A percentile compares a stretch with the other conserved stretches of the same genome.
Conservation (phyloP, 2,113 vertebrate genomes). For the Elgaria multicarinata region DNA sequence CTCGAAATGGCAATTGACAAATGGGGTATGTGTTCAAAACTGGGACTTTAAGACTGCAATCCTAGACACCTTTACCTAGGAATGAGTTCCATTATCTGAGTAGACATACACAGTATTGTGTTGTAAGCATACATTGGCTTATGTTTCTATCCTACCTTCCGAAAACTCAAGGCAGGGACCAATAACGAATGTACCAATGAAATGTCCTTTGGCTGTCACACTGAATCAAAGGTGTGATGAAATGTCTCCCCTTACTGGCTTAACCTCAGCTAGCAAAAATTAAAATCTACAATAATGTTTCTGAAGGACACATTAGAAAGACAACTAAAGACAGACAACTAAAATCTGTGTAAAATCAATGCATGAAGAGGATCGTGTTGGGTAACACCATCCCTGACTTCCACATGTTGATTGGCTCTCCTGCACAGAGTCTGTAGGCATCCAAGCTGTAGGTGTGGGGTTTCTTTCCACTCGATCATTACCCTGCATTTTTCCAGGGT, state of each 20-base stretch:
- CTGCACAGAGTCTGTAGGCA: background rate
- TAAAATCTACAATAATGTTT: background rate
- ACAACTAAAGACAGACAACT: background rate
- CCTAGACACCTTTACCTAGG: background rate
- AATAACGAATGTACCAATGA: background rate
- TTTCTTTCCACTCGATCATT: background rate
- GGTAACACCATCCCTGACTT: no score
- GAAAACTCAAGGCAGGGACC: background rate
- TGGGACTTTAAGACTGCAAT: background rate
- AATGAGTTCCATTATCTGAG: no score
- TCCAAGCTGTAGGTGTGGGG: background rate
- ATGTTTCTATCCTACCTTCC: background rate
- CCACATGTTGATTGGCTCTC: background rate
- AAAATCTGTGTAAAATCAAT: background rate
- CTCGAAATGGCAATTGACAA: background rate
- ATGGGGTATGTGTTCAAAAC: background rate
- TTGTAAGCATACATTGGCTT: background rate
- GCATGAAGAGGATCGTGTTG: background rate
- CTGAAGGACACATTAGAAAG: background rate
- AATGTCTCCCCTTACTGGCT: background rate
- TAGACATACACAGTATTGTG: no score
- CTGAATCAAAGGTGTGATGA: background rate
- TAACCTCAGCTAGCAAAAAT: background rate
- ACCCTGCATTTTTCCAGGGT: background rate
- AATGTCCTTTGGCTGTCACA: background rate